Evolutionary conservation across 1,140 invertebrate species (phyloP), one percentile per base, ranked within the genome.

Genomic region (Aleiodes sp.): DNA sequence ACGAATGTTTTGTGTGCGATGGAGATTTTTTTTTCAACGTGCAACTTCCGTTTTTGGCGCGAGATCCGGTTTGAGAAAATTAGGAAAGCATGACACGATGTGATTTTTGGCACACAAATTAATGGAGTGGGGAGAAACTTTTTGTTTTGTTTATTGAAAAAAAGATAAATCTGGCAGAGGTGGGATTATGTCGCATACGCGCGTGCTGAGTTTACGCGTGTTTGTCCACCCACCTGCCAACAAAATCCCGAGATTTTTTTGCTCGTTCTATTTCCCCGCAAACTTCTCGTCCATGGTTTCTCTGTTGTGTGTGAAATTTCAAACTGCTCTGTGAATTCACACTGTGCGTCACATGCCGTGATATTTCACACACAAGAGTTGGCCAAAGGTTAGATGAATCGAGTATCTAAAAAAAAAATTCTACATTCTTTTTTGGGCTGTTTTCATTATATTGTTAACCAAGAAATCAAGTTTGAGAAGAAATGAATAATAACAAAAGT

Each of bases 291-390:
- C n/a, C n/a, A n/a, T n/a, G n/a, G n/a, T n/a, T n/a, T n/a, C 3
- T 24, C 46, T 16, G 39, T 6, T n/a, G 21, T 24, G 21, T 52
- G 46, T 52, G 19, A 52, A 52, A 26, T 52, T 52, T 52, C 46
- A 16, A 21, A 52, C 46, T 52, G 46, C 12, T 16, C 19, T 52
- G 46, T 52, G 21, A 64, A 69, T 63, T 39, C n/a, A 21, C 28
- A 56, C 29, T 70, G 16, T 59, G 26, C 56, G 28, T 43, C 39
- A 56, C 19, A 24, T 56, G 46, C n/a, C n/a, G n/a, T n/a, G n/a
- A n/a, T n/a, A n/a, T n/a, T n/a, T 24, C 19, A 26, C 19, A 1
- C 28, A 59, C 7, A 14, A 59, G 12, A 31, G 4, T 56, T n/a
- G 28, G 56, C 28, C 56, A 59, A 59, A 59, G 28, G 26, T 59